Evolutionary conservation across 2,888 invertebrate species (phyloP).

Genomic region (Caenorhabditis imperialis): DNA sequence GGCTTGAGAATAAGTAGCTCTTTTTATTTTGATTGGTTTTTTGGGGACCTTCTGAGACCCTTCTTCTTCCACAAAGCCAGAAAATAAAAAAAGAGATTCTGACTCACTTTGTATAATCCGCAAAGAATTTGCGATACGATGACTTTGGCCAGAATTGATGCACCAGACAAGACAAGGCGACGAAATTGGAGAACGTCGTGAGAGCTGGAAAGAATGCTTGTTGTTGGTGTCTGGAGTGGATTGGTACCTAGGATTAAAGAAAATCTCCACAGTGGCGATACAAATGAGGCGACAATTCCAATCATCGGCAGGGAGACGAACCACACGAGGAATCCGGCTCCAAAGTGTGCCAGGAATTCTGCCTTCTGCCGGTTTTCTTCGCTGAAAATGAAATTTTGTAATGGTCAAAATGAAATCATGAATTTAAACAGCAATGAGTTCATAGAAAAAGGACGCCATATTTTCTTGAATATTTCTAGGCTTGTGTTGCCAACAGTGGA

Average conservation of each 20-base stretch:
- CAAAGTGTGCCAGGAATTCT: constrained; percentile 94
- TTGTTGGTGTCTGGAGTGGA: background rate
- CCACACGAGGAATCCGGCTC: constrained; percentile 97
- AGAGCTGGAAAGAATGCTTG: constrained; percentile 84
- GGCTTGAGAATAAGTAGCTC: too few relatives aligned
- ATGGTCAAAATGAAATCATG: too few relatives aligned
- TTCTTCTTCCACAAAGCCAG: too few relatives aligned
- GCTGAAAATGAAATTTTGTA: constrained; percentile 78
- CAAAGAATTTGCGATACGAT: constrained; percentile 70
- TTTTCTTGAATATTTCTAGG: too few relatives aligned
- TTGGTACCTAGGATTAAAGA: constrained; percentile 90
- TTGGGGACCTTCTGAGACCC: too few relatives aligned
- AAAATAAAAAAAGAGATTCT: constrained; percentile 1
- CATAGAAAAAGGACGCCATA: too few relatives aligned
- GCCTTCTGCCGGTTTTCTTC: constrained; percentile 88
- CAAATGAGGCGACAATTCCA: constrained; percentile 91
- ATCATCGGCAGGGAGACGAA: constrained; percentile 96
- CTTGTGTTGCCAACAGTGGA: too few relatives aligned
- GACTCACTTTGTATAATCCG: constrained; percentile 62
- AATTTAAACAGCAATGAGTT: too few relatives aligned
- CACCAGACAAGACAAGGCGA: constrained; percentile 94
- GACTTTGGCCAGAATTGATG: constrained; percentile 95
- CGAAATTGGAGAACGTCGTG: constrained; percentile 89
- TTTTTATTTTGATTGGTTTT: too few relatives aligned
- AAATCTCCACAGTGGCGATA: constrained; percentile 94